These are phyloP conservation scores for Troides oblongomaculatus DNA, from an alignment of 2,888 invertebrate genomes.

Conservation along the genomic window DNA sequence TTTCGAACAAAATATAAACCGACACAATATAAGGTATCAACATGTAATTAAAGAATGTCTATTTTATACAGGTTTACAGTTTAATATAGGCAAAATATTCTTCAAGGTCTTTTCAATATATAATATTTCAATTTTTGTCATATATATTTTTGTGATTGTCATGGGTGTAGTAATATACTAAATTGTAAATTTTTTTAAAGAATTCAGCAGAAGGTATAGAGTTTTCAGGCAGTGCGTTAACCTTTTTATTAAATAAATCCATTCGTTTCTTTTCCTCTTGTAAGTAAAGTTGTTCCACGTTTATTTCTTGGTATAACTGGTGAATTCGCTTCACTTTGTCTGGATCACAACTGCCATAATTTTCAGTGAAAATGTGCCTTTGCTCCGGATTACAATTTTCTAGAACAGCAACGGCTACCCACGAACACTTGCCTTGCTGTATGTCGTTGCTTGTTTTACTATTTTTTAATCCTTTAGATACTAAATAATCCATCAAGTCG, in stretches of 20 bases:
- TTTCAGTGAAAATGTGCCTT: constrained; percentile 71
- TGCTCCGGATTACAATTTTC: constrained; percentile 85
- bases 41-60: no score
- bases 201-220: constrained; percentile 10
- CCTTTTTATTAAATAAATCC: constrained; percentile 3
- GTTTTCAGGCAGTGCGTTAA: constrained; percentile 10
- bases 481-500: constrained; percentile 92
- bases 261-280: constrained; percentile 12
- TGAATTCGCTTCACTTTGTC: constrained; percentile 76
- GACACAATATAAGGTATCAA: no score
- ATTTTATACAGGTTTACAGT: no score
- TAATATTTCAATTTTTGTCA: no score
- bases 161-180: constrained; percentile 1
- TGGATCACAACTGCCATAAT: constrained; percentile 84
- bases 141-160: not conserved
- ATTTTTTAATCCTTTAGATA: constrained; percentile 84
- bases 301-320: constrained; percentile 77
- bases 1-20: no score
- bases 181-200: constrained; percentile 1
- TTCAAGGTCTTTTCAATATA: no score
- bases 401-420: constrained; percentile 92
- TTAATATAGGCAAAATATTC: no score
- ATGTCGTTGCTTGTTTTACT: constrained; percentile 95
- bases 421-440: constrained; percentile 94
- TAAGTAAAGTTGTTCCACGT: constrained; percentile 83